A percentile compares a stretch with the other conserved stretches of the same genome.
Evolutionary conservation across 2,113 vertebrate genomes (phyloP).

Genomic region (Antidorcas marsupialis): DNA sequence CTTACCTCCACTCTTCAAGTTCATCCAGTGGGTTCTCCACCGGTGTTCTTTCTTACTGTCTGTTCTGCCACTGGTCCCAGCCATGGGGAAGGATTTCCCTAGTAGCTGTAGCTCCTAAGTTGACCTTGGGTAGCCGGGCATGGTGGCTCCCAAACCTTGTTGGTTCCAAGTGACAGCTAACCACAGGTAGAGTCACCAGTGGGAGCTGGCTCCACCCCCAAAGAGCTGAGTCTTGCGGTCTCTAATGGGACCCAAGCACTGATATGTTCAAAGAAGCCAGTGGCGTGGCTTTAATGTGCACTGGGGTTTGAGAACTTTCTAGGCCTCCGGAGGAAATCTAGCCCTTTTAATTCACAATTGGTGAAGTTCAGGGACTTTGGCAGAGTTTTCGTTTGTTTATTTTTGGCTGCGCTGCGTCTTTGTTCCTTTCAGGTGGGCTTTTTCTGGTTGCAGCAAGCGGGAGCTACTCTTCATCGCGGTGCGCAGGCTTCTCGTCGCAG

Average conservation of each 20-base stretch:
- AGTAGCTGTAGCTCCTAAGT: background rate
- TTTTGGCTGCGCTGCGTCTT: background rate
- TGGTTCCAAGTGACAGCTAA: background rate
- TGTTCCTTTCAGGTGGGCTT: background rate
- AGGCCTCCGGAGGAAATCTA: background rate
- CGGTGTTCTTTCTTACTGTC: background rate
- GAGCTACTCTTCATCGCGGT: background rate
- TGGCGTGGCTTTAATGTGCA: background rate
- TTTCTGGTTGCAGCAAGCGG: background rate
- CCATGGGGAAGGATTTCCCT: background rate
- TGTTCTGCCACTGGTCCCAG: background rate
- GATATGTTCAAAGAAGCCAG: background rate
- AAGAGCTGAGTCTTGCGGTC: background rate
- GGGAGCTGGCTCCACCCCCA: background rate
- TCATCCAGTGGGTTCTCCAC: fast-evolving
- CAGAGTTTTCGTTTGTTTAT: background rate
- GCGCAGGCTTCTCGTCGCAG: background rate
- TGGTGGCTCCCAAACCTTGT: background rate
- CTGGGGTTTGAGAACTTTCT: background rate
- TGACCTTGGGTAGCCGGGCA: background rate
- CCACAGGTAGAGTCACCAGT: background rate
- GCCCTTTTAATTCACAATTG: background rate
- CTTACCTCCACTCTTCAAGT: background rate
- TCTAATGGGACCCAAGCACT: background rate
- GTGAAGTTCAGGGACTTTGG: background rate